Conservation (phyloP, 1,140 invertebrate genomes). For the Leptinotarsa lineolata region DNA sequence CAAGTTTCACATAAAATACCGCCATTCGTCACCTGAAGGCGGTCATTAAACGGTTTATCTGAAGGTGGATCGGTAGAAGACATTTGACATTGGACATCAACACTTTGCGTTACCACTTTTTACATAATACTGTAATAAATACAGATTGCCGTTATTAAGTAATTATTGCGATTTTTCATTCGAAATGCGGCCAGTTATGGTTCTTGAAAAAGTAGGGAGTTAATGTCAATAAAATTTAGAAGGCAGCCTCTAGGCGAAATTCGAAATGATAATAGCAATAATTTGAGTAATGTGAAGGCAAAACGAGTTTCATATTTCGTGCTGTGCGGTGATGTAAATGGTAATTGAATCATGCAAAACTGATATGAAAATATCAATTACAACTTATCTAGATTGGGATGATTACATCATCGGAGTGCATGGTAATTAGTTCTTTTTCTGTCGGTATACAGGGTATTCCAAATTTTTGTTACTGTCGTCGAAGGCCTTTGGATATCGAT, state of each 20-base stretch:
- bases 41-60: conserved; percentile 11
- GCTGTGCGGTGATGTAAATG: not conserved
- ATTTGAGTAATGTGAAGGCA: not conserved
- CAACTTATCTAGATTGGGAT: too few species aligned
- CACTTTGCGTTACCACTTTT: conserved; percentile 1
- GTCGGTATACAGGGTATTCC: too few species aligned
- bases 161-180: conserved; percentile 12
- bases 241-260: not conserved
- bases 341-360: not conserved
- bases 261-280: not conserved
- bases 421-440: too few species aligned
- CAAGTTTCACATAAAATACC: not conserved
- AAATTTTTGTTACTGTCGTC: too few species aligned
- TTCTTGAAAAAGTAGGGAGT: not conserved
- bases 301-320: not conserved
- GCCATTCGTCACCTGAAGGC: conserved; percentile 15
- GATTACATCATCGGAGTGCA: too few species aligned
- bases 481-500: too few species aligned
- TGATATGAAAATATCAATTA: too few species aligned
- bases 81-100: not conserved
- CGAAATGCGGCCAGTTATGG: conserved; percentile 1
- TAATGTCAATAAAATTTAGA: conserved; percentile 1
- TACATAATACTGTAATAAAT: conserved; percentile 21
- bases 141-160: conserved; percentile 15
- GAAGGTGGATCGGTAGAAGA: not conserved